Conservation (phyloP, 2,113 vertebrate genomes). For the Tyrannus savana region DNA sequence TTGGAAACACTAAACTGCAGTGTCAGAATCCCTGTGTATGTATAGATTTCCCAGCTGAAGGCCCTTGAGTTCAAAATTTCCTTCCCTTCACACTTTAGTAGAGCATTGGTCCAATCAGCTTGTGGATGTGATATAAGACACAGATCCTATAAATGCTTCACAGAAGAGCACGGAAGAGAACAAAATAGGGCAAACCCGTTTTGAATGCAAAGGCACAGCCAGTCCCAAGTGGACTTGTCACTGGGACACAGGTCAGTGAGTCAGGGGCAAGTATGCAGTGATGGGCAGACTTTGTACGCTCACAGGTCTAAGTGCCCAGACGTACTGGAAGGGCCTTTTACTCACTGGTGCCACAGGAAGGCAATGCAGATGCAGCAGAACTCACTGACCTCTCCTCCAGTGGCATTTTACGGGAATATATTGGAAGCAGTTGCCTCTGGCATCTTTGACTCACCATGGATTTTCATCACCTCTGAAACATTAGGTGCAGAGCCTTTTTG, state of each 20-base stretch:
- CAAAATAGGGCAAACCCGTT: neutral
- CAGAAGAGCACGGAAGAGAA: neutral
- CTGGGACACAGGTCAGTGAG: fast-evolving
- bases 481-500: neutral
- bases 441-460: neutral
- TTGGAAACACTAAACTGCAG: neutral
- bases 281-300: neutral
- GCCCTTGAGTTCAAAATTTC: neutral
- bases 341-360: neutral
- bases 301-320: neutral
- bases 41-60: neutral
- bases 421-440: neutral
- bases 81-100: neutral
- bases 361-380: neutral
- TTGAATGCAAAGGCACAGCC: neutral
- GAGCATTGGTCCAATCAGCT: neutral
- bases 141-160: neutral
- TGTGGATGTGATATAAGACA: neutral
- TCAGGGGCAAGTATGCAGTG: neutral
- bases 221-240: fast-evolving
- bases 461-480: neutral
- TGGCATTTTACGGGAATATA: neutral
- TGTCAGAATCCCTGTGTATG: fast-evolving
- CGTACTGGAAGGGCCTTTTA: neutral
- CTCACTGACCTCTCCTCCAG: neutral